phyloP scores from a whole-genome alignment of 2,113 vertebrate genomes.

The Podocnemis expansa region DNA sequence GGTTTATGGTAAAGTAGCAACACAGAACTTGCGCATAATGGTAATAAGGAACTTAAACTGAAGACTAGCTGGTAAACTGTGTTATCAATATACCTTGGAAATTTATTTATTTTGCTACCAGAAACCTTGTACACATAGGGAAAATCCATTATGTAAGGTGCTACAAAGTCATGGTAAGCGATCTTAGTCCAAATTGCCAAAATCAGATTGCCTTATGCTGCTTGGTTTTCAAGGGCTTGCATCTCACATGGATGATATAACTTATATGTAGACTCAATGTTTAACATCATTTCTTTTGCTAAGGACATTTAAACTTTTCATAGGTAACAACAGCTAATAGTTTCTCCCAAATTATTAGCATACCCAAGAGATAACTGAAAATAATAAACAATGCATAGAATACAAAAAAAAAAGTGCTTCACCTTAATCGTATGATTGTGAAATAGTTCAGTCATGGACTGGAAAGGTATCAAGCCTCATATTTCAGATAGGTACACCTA shows the following conservation, averaged over 20 bases:
- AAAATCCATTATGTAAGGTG: not conserved
- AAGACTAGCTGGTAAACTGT: not conserved
- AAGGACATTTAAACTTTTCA: not conserved
- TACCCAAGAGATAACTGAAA: not conserved
- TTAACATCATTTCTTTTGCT: not conserved
- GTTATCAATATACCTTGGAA: not conserved
- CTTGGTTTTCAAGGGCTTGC: not conserved
- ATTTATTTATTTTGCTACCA: not conserved
- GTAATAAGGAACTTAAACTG: not conserved
- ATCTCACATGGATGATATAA: not conserved
- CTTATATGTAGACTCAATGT: not conserved
- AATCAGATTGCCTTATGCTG: not conserved
- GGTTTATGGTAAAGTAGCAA: rapidly evolving
- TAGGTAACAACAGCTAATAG: not conserved
- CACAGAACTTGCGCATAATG: not conserved
- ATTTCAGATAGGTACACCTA: not conserved
- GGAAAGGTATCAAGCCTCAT: not conserved
- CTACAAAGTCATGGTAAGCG: rapidly evolving
- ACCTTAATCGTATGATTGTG: not conserved
- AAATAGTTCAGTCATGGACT: not conserved
- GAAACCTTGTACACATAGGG: not conserved
- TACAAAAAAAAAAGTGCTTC: not conserved
- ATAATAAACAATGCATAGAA: not conserved
- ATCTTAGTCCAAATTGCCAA: not conserved
- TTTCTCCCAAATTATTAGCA: not conserved